Conservation (phyloP, 1,140 invertebrate genomes). For the Sarcophaga bullata region DNA sequence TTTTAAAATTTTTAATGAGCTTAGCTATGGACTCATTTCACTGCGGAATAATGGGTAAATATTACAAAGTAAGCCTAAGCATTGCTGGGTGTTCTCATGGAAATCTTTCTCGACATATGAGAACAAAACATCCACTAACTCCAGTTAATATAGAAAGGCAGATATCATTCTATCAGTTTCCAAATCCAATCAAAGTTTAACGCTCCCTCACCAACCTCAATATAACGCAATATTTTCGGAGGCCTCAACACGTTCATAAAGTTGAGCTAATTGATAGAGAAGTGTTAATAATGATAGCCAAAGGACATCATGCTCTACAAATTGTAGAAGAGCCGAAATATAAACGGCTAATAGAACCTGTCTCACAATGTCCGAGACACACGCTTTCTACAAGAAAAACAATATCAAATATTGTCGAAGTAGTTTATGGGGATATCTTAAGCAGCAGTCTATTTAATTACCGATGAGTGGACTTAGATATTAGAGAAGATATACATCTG, state of each 20-base stretch:
- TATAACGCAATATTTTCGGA: neutral
- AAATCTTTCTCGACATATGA: neutral
- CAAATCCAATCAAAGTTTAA: too few species aligned
- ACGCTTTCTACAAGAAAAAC: constrained; percentile 1
- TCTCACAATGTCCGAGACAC: neutral
- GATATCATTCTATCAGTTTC: neutral
- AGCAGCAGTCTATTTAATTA: too few species aligned
- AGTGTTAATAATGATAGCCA: constrained; percentile 11
- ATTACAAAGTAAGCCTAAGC: neutral
- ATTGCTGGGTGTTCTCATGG: neutral
- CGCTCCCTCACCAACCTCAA: too few species aligned
- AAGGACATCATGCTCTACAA: neutral
- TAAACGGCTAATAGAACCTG: neutral
- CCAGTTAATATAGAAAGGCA: neutral
- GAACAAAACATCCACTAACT: neutral
- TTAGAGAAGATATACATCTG: too few species aligned
- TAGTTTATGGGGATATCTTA: neutral
- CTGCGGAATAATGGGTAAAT: too few species aligned
- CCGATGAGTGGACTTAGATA: too few species aligned
- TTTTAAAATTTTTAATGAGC: too few species aligned
- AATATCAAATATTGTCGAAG: neutral
- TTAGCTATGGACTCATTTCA: too few species aligned
- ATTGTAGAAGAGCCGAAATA: constrained; percentile 22
- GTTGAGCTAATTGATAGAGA: constrained; percentile 9
- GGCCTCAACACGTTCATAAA: neutral